These are phyloP conservation scores for Argyrosomus japonicus DNA, from an alignment of 2,113 vertebrate species.

Conservation along the genomic window DNA sequence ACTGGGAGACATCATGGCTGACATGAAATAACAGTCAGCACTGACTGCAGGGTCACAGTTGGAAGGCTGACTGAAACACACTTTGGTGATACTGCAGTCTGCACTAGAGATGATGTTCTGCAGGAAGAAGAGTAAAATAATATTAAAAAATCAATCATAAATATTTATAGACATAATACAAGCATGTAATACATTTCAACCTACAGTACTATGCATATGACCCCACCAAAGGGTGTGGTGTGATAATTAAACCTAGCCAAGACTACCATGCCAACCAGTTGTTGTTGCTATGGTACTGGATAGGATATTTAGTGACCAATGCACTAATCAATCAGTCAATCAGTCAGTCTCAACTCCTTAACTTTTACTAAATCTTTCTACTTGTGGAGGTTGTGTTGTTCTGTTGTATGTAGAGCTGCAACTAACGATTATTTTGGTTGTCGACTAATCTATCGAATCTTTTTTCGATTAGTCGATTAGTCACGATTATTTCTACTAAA, in stretches of 20 bases:
- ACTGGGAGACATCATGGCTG: conserved; percentile 48
- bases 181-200: neutral
- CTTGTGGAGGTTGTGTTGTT: too few species aligned
- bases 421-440: too few species aligned
- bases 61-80: conserved; percentile 79
- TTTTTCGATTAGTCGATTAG: too few species aligned
- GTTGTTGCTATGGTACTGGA: neutral
- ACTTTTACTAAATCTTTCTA: neutral
- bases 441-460: too few species aligned
- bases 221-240: too few species aligned
- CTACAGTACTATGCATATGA: too few species aligned
- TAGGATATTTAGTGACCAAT: neutral
- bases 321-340: neutral
- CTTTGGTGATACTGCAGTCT: conserved; percentile 79
- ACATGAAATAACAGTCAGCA: conserved; percentile 80
- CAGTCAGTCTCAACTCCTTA: neutral
- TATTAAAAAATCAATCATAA: too few species aligned
- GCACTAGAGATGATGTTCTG: conserved; percentile 48
- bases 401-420: too few species aligned
- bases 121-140: neutral
- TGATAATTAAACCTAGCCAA: too few species aligned
- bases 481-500: too few species aligned
- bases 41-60: conserved; percentile 73
- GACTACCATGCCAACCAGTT: too few species aligned
- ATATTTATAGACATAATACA: too few species aligned